These are phyloP conservation scores for Acanthosepion lycidas DNA, from an alignment of 2,888 invertebrate species.

Conservation along the genomic window DNA sequence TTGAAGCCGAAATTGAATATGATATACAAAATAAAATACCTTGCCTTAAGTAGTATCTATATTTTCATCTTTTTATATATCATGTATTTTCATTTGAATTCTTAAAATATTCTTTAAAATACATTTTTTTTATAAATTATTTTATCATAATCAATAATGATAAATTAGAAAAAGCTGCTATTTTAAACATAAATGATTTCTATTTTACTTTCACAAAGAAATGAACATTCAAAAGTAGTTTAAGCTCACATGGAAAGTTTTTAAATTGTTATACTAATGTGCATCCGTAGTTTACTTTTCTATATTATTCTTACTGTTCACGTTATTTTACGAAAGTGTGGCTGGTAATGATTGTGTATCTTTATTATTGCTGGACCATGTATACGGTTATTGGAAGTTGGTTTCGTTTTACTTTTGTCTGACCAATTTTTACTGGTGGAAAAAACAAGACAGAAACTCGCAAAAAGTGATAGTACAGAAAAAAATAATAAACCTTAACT, in stretches of 20 bases:
- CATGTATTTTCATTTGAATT: too few relatives aligned
- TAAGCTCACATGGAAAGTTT: background rate
- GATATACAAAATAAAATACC: too few relatives aligned
- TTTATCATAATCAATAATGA: too few relatives aligned
- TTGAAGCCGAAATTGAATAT: too few relatives aligned
- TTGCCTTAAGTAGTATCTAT: too few relatives aligned
- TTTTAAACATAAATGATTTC: too few relatives aligned
- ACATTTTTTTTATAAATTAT: too few relatives aligned
- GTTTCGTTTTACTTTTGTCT: conserved; percentile 13
- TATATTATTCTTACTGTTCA: background rate
- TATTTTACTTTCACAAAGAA: too few relatives aligned
- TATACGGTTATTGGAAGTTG: background rate
- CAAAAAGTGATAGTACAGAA: background rate
- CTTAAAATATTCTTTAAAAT: too few relatives aligned
- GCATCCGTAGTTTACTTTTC: background rate
- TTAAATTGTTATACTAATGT: background rate
- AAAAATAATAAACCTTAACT: background rate
- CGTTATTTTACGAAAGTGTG: background rate
- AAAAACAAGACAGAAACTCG: background rate
- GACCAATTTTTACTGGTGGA: background rate
- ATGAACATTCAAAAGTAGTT: too few relatives aligned
- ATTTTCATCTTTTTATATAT: too few relatives aligned
- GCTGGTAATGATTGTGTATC: background rate
- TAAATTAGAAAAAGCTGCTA: too few relatives aligned
- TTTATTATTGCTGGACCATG: background rate